Evolutionary conservation across 1,140 invertebrate species (phyloP).

Genomic region (Asobara japonica): DNA sequence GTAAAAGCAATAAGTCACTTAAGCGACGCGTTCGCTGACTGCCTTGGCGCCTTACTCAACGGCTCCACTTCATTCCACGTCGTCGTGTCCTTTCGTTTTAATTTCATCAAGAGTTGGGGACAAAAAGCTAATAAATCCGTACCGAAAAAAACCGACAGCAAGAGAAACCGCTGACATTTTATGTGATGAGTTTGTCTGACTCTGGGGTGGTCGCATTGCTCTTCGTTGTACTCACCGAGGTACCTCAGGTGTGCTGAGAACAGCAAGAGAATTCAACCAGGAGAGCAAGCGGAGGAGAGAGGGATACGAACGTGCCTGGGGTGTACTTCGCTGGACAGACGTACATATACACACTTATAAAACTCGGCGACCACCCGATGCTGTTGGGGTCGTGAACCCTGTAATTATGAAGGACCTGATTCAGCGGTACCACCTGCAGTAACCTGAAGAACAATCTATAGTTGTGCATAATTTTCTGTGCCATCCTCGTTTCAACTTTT

Average conservation of each 20-base stretch:
- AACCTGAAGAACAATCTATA: background rate
- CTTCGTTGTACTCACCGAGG: constrained; percentile 22
- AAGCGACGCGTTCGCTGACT: too few species aligned
- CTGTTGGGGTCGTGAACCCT: constrained; percentile 38
- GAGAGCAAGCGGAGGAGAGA: background rate
- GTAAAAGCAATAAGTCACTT: too few species aligned
- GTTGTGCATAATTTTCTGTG: constrained; percentile 13
- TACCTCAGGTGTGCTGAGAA: background rate
- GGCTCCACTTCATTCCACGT: too few species aligned
- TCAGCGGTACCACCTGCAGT: constrained; percentile 16
- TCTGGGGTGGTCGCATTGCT: constrained; percentile 35
- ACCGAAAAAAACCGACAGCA: background rate
- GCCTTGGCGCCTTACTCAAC: too few species aligned
- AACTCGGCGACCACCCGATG: constrained; percentile 23
- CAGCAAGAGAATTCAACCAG: constrained; percentile 8
- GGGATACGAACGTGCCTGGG: constrained; percentile 34
- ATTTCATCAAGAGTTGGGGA: too few species aligned
- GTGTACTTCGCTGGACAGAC: constrained; percentile 29
- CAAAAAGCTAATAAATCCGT: background rate
- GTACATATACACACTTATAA: background rate
- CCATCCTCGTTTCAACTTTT: background rate
- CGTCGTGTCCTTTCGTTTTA: too few species aligned
- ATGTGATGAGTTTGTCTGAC: constrained; percentile 9
- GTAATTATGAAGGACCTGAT: constrained; percentile 46
- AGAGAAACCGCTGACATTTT: background rate